Conservation (phyloP, 1,140 invertebrate genomes). For the Leguminivora glycinivorella region DNA sequence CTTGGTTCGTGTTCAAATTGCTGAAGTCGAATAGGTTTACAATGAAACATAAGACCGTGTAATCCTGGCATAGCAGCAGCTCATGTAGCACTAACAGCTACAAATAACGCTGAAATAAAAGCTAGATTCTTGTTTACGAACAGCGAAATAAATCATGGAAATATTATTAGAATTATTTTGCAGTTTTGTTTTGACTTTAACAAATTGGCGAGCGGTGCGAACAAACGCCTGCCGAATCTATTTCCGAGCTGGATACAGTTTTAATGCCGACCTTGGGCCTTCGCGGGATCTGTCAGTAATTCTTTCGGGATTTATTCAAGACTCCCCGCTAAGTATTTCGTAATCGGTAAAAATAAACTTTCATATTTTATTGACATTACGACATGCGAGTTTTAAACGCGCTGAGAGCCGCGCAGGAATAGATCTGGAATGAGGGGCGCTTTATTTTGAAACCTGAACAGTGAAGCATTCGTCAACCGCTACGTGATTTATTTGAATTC, state of each 20-base stretch:
- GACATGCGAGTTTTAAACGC: conserved; percentile 61
- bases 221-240: conserved; percentile 44
- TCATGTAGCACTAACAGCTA: conserved; percentile 11
- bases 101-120: conserved; percentile 9
- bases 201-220: conserved; percentile 46
- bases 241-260: conserved; percentile 64
- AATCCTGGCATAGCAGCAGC: background rate
- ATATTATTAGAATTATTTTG: conserved; percentile 44
- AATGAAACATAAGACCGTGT: background rate
- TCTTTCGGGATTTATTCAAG: conserved; percentile 66
- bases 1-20: too few species aligned
- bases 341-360: conserved; percentile 75
- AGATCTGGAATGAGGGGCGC: conserved; percentile 63
- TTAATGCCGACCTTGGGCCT: conserved; percentile 64
- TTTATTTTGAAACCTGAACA: conserved; percentile 65
- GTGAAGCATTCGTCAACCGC: conserved; percentile 37
- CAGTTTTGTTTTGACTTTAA: conserved; percentile 44
- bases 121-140: conserved; percentile 37
- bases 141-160: conserved; percentile 39
- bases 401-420: conserved; percentile 56
- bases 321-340: conserved; percentile 63
- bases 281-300: conserved; percentile 55
- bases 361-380: conserved; percentile 76
- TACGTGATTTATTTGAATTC: conserved; percentile 23
- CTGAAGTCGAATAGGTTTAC: background rate